Conservation (phyloP, 2,888 invertebrate genomes). For the Drosophila mayaguana region DNA sequence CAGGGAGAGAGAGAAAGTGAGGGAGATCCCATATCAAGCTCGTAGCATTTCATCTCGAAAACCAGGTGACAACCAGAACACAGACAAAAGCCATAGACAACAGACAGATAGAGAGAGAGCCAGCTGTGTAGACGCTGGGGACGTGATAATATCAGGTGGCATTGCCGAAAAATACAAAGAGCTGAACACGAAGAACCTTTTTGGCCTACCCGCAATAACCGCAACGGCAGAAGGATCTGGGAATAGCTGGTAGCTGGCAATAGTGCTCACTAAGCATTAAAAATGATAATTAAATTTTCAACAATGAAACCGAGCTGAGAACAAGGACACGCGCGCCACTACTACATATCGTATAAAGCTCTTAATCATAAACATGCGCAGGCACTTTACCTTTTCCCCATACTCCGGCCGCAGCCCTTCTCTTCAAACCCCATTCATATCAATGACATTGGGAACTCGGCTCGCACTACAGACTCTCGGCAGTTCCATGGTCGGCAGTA, state of each 20-base stretch:
- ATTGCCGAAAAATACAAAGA: constrained; percentile 57
- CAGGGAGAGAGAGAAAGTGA: neutral
- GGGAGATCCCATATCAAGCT: constrained; percentile 54
- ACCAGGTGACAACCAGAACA: constrained; percentile 65
- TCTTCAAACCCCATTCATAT: constrained; percentile 11
- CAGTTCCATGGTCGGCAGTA: constrained; percentile 3
- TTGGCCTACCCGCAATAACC: constrained; percentile 42
- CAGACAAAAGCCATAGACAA: constrained; percentile 55
- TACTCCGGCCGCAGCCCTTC: neutral
- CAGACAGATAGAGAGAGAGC: constrained; percentile 22
- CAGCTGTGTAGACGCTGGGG: constrained; percentile 20
- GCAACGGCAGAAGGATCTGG: constrained; percentile 39
- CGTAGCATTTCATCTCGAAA: constrained; percentile 62
- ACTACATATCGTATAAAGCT: constrained; percentile 58
- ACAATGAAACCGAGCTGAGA: constrained; percentile 72
- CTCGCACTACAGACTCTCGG: constrained; percentile 1
- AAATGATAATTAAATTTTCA: constrained; percentile 80
- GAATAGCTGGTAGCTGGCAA: constrained; percentile 40
- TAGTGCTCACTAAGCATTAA: constrained; percentile 81
- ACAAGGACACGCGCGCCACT: constrained; percentile 49
- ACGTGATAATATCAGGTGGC: constrained; percentile 77
- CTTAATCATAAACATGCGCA: constrained; percentile 82
- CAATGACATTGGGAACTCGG: constrained; percentile 32
- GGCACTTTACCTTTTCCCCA: constrained; percentile 64
- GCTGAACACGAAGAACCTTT: constrained; percentile 24